Conservation (phyloP, 2,113 vertebrate genomes). For the Scalopus aquaticus region DNA sequence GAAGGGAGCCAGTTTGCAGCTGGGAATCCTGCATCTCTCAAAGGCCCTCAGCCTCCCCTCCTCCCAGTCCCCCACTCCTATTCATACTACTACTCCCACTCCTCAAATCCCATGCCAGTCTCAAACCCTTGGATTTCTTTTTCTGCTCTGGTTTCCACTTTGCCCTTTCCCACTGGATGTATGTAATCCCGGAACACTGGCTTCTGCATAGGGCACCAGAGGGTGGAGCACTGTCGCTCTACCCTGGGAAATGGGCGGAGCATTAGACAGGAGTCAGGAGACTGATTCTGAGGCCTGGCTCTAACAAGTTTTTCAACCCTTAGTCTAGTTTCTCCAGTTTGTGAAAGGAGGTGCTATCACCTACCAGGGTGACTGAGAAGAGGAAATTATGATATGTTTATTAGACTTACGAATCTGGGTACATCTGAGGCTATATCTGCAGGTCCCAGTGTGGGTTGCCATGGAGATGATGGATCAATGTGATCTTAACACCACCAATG, state of each 20-base stretch:
- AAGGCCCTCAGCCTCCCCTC: rapidly evolving
- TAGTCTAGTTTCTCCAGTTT: not conserved
- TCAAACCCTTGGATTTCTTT: slow-evolving; percentile 73
- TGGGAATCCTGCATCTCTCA: not conserved
- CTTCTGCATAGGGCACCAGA: rapidly evolving
- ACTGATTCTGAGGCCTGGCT: not conserved
- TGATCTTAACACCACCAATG: not conserved
- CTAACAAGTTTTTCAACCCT: not conserved
- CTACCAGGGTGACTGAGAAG: not conserved
- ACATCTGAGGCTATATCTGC: not conserved
- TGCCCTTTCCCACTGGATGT: not conserved
- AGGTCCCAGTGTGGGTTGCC: not conserved
- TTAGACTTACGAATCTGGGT: not conserved
- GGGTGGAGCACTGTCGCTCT: not conserved
- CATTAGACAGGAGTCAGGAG: not conserved
- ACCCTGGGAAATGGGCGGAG: not conserved
- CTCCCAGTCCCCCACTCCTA: not conserved
- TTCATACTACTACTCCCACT: not conserved
- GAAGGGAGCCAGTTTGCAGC: not conserved
- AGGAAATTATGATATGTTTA: not conserved
- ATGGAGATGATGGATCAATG: rapidly evolving
- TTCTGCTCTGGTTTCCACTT: not conserved
- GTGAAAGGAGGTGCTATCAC: not conserved
- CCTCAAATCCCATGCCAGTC: slow-evolving; percentile 72
- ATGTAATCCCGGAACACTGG: not conserved